These are phyloP conservation scores for Brachystomella parvula DNA, from an alignment of 1,140 invertebrate genomes.

Conservation along the genomic window DNA sequence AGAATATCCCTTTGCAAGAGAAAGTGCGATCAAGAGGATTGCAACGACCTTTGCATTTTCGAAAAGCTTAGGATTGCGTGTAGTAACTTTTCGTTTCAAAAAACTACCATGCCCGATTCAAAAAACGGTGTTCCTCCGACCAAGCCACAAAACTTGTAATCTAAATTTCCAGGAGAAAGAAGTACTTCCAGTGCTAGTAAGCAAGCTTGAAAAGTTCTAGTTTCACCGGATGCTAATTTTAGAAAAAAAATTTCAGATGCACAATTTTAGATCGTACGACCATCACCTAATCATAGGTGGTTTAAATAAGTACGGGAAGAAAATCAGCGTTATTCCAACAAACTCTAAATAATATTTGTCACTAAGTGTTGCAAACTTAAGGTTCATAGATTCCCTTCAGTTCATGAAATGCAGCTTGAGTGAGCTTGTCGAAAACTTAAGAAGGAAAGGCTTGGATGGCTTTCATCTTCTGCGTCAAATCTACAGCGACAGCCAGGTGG, in stretches of 20 bases:
- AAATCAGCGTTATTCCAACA: conserved; percentile 10
- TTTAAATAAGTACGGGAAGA: conserved; percentile 9
- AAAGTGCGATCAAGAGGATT: too few relatives aligned
- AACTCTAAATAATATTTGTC: conserved; percentile 20
- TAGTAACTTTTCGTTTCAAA: not conserved
- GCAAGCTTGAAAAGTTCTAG: too few relatives aligned
- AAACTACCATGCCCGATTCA: not conserved
- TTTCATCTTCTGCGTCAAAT: not conserved
- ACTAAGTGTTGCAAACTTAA: conserved; percentile 12
- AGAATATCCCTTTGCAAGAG: not conserved
- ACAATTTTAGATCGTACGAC: conserved; percentile 21
- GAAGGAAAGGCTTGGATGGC: not conserved
- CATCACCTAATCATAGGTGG: conserved; percentile 16
- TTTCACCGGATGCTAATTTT: too few relatives aligned
- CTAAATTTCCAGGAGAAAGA: not conserved
- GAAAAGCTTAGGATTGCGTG: not conserved
- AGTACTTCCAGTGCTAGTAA: not conserved
- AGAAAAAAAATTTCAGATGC: not conserved
- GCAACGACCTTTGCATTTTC: not conserved
- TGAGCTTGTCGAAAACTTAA: conserved; percentile 12
- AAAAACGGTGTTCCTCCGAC: not conserved
- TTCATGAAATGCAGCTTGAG: conserved; percentile 5
- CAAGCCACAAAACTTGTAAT: conserved; percentile 5
- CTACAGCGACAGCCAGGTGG: not conserved
- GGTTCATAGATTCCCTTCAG: conserved; percentile 17